Evolutionary conservation across 2,888 invertebrate species (phyloP).

Genomic region (Dicyrtomina minuta): DNA sequence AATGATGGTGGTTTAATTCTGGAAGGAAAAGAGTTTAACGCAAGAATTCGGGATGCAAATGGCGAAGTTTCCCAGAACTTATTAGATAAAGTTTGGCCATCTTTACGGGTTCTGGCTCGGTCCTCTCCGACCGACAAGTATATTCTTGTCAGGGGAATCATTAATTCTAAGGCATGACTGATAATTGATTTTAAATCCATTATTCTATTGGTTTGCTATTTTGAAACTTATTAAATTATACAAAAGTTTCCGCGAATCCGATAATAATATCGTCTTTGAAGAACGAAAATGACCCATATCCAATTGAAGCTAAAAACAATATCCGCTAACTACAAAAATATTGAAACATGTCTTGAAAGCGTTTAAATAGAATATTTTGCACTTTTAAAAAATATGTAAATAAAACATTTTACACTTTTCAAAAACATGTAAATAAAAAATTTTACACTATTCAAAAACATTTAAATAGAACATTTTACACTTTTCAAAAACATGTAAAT

Average conservation of each 20-base stretch:
- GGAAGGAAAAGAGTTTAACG: slow-evolving; percentile 97
- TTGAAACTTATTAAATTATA: neutral
- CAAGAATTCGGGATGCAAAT: slow-evolving; percentile 78
- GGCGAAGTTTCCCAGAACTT: slow-evolving; percentile 92
- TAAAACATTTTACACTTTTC: too few relatives aligned
- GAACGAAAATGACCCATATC: too few relatives aligned
- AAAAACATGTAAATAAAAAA: too few relatives aligned
- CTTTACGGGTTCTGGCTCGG: slow-evolving; percentile 88
- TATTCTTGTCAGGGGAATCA: slow-evolving; percentile 95
- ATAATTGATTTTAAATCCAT: neutral
- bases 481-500: too few relatives aligned
- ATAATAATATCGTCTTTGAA: too few relatives aligned
- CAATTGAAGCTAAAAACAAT: too few relatives aligned
- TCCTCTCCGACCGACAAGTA: slow-evolving; percentile 99
- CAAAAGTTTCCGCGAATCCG: neutral
- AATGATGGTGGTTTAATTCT: slow-evolving; percentile 85
- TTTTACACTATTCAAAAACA: too few relatives aligned
- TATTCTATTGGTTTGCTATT: neutral
- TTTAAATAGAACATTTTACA: too few relatives aligned
- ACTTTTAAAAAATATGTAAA: too few relatives aligned
- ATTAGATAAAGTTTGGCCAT: slow-evolving; percentile 95
- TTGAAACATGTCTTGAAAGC: too few relatives aligned
- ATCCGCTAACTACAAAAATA: too few relatives aligned
- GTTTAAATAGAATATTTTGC: too few relatives aligned
- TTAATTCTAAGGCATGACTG: slow-evolving; percentile 73